Conservation (phyloP, 2,888 invertebrate species). For the Lasioglossum zephyrum region DNA sequence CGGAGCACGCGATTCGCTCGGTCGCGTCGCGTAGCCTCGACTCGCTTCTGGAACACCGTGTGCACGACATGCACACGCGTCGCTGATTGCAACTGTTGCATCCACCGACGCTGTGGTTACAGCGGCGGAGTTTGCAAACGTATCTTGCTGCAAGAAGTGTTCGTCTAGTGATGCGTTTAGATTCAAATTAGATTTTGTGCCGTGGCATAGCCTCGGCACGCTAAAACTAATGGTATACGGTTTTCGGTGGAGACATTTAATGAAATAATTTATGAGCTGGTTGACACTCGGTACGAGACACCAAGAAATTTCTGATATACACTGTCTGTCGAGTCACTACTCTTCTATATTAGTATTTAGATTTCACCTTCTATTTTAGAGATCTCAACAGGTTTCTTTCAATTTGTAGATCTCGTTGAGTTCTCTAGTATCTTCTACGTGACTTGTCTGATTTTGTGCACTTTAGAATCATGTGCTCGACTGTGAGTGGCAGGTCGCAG, state of each 20-base stretch:
- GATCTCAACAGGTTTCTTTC: too few relatives aligned
- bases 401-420: too few relatives aligned
- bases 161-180: neutral
- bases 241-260: neutral
- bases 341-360: neutral
- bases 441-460: neutral
- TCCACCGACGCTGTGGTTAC: slow-evolving; percentile 16
- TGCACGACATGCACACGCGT: slow-evolving; percentile 41
- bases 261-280: slow-evolving; percentile 1
- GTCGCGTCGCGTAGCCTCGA: neutral
- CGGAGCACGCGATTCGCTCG: slow-evolving; percentile 61
- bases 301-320: neutral
- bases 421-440: too few relatives aligned
- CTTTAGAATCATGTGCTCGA: neutral
- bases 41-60: neutral
- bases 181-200: neutral
- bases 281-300: neutral
- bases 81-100: slow-evolving; percentile 35
- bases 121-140: neutral
- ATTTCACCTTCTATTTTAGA: too few relatives aligned
- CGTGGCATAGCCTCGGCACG: neutral
- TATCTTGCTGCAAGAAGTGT: slow-evolving; percentile 4
- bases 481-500: neutral
- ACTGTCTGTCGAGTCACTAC: neutral
- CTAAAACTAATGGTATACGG: neutral